Evolutionary conservation across 53 echinoderm and acorn worm genomes (phyloP).

Genomic region (Henricia sp.): DNA sequence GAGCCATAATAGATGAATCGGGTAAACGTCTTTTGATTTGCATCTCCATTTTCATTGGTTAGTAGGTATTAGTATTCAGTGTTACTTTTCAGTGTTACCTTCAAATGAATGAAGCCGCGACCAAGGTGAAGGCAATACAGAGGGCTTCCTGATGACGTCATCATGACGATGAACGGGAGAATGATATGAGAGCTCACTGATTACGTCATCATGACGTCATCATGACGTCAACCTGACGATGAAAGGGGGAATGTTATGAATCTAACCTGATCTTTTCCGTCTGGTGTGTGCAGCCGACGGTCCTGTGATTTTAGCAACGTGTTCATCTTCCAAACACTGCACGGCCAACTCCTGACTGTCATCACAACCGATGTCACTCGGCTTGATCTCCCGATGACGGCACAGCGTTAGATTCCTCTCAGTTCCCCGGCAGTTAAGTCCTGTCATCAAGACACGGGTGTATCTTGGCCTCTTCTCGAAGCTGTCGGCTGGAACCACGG

Average conservation of each 20-base stretch:
- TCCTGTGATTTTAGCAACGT: neutral
- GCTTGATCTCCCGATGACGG: neutral
- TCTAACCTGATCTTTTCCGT: slow-evolving; percentile 39
- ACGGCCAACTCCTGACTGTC: slow-evolving; percentile 27
- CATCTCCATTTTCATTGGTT: no score
- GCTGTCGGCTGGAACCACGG: slow-evolving; percentile 1
- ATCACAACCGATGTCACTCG: neutral
- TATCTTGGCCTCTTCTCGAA: slow-evolving; percentile 11
- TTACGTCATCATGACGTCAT: no score
- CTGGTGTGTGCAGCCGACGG: neutral
- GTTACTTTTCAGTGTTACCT: no score
- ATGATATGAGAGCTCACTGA: no score
- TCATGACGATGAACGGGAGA: no score
- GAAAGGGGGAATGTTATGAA: neutral
- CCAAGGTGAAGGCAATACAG: no score
- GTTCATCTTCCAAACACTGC: neutral
- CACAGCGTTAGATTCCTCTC: slow-evolving; percentile 50
- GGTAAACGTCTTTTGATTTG: no score
- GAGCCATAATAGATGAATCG: no score
- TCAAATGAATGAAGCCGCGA: no score
- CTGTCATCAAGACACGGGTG: slow-evolving; percentile 28
- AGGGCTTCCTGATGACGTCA: no score
- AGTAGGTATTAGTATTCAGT: no score
- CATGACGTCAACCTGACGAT: no score
- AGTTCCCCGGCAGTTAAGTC: slow-evolving; percentile 7